Base-by-base conservation (phyloP, 1,140 invertebrate species). In the Conus betulinus region DNA sequence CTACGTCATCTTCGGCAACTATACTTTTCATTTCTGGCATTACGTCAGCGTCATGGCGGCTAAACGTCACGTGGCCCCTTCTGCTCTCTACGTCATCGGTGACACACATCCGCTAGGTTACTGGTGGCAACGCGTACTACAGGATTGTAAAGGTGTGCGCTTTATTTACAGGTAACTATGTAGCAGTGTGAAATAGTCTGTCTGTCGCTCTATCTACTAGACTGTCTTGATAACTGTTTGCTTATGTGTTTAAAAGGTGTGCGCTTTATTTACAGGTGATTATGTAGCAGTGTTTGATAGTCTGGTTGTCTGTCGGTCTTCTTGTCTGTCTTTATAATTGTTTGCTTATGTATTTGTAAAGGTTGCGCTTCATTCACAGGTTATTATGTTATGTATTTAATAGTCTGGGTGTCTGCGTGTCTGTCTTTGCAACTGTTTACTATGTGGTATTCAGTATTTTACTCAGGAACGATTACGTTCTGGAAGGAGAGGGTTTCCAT, bases 41-140 rank as follows among this genome's bases (percentile, higher is more conserved):
- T 91, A 91, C 87, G 85, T 91, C 57, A 87, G 88, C 78, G n/a
- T 91, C 7, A 71, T 89, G 60, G 87, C 87, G 17, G 88, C 90
- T 15, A 87, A 89, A 79, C 82, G 87, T n/a, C 63, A 87, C 71
- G 85, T 91, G 23, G 63, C 63, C 6, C 90, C 90, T 3, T 76
- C 78, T 20, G 90, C 88, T 0, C 71, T 91, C 27, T 91, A 91
- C 84, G 87, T 91, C 71, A 87, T 91, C 71, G 90, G 88, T 23
- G 88, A 91, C 79, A 85, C 86, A 39, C 88, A 91, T 87, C 90
- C 90, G 5, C 13, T 74, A 17, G 90, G 90, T 3, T 74, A 71
- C 39, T 91, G 87, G 88, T 91, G 90, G 90, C 20, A 83, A 55
- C 74, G 78, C 17, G 87, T 89, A 1, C 17, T 91, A 79, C 78